Evolutionary conservation across 2,888 invertebrate genomes (phyloP).

Genomic region (Keiferia lycopersicella): DNA sequence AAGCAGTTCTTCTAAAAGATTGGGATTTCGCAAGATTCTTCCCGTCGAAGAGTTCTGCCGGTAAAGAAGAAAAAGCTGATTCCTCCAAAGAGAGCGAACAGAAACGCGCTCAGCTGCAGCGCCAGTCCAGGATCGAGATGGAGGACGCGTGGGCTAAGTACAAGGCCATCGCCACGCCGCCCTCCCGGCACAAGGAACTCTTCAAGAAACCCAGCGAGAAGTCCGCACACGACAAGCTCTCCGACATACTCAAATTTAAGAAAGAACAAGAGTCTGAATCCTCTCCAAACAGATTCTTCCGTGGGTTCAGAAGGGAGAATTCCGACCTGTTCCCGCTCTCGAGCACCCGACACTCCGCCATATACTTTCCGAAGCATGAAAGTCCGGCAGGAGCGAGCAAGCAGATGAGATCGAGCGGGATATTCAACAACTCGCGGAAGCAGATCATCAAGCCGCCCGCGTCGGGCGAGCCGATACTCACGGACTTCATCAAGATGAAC

Average conservation of each 20-base stretch:
- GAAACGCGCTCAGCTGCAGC: slow-evolving; percentile 65
- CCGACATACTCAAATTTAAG: slow-evolving; percentile 82
- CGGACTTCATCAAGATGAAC: slow-evolving; percentile 84
- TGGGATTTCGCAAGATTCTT: slow-evolving; percentile 95
- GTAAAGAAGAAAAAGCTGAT: slow-evolving; percentile 61
- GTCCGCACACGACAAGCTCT: slow-evolving; percentile 69
- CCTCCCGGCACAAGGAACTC: slow-evolving; percentile 65
- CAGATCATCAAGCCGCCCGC: slow-evolving; percentile 71
- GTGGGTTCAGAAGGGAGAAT: slow-evolving; percentile 91
- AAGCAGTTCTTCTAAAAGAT: slow-evolving; percentile 90
- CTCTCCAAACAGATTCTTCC: slow-evolving; percentile 86
- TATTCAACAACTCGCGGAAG: slow-evolving; percentile 85
- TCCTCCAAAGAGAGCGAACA: slow-evolving; percentile 68
- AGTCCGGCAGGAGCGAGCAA: slow-evolving; percentile 64
- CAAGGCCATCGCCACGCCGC: slow-evolving; percentile 70
- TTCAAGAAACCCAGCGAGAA: slow-evolving; percentile 64
- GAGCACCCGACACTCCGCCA: slow-evolving; percentile 88
- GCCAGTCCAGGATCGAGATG: slow-evolving; percentile 72
- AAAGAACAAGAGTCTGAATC: slow-evolving; percentile 87
- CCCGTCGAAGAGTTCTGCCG: slow-evolving; percentile 72
- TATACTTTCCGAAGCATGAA: slow-evolving; percentile 82
- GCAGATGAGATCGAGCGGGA: slow-evolving; percentile 84
- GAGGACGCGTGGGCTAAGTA: slow-evolving; percentile 74
- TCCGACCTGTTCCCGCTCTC: slow-evolving; percentile 91
- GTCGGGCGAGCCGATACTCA: slow-evolving; percentile 85